These are phyloP conservation scores for Nettapus auritus DNA, from an alignment of 2,113 vertebrate species.

Conservation along the genomic window DNA sequence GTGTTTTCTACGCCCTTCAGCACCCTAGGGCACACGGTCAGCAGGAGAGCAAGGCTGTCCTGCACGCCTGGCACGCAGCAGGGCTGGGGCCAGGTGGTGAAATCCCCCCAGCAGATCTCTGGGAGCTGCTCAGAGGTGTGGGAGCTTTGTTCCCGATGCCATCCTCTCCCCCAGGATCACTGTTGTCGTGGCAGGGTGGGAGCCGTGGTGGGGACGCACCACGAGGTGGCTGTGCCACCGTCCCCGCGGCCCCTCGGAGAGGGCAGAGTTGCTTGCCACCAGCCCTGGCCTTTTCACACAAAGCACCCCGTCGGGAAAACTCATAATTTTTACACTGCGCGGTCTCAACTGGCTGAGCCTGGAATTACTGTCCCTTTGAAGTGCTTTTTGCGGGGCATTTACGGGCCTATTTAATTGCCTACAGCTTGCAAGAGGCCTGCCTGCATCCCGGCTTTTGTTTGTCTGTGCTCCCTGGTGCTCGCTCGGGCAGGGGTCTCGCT, in stretches of 20 bases:
- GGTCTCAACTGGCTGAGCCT: conserved; percentile 70
- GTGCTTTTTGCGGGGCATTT: conserved; percentile 83
- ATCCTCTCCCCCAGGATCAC: too few relatives aligned
- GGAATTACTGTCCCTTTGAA: conserved; percentile 83
- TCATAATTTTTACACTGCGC: conserved; percentile 82
- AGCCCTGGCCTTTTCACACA: conserved; percentile 73
- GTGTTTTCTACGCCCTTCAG: background rate
- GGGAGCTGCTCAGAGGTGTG: too few relatives aligned
- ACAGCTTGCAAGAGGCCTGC: conserved; percentile 80
- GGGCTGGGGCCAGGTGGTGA: too few relatives aligned
- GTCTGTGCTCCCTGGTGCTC: conserved; percentile 44
- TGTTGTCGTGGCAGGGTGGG: background rate
- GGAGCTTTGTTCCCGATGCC: too few relatives aligned
- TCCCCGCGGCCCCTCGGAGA: background rate
- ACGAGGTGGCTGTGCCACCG: background rate
- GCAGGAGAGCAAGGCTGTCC: too few relatives aligned
- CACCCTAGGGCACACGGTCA: too few relatives aligned
- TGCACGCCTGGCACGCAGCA: too few relatives aligned
- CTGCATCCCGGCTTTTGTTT: conserved; percentile 79
- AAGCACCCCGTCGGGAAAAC: conserved; percentile 78
- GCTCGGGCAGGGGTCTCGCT: conserved; percentile 24
- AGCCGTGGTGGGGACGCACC: too few relatives aligned
- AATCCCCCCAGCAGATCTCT: too few relatives aligned
- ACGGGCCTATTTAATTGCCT: conserved; percentile 87
- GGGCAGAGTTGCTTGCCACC: conserved; percentile 57